Evolutionary conservation across 2,888 invertebrate genomes (phyloP).

Genomic region (Xestia ashworthii): DNA sequence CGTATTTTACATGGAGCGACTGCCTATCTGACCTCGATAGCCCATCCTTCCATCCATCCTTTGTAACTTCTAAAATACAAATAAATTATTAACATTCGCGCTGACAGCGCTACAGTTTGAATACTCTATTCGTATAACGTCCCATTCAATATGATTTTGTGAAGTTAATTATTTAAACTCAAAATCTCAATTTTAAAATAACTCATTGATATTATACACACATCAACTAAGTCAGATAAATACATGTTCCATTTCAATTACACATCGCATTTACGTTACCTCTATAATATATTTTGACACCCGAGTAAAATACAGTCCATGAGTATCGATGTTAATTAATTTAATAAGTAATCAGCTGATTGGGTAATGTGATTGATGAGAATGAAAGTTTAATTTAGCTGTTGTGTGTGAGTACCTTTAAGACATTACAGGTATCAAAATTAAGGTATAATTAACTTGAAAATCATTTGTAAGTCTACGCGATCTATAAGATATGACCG

Average conservation of each 20-base stretch:
- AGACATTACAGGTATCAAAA: neutral
- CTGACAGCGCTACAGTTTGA: neutral
- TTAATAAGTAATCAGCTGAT: slow-evolving; percentile 4
- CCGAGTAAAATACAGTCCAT: slow-evolving; percentile 2
- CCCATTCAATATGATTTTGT: neutral
- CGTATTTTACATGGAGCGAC: no score
- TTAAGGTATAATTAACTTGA: neutral
- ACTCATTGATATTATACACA: neutral
- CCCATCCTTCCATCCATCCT: no score
- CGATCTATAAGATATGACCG: no score
- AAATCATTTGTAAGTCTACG: no score
- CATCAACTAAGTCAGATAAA: neutral
- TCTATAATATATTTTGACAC: neutral
- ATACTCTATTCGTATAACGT: neutral
- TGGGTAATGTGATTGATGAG: slow-evolving; percentile 1
- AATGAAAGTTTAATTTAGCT: slow-evolving; percentile 23
- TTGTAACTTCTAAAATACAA: neutral
- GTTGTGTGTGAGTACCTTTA: neutral
- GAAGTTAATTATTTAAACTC: neutral
- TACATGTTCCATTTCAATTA: slow-evolving; percentile 11
- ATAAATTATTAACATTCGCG: neutral
- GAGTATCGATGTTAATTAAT: slow-evolving; percentile 4
- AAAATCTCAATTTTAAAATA: neutral
- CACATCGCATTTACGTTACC: neutral
- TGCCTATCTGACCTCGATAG: no score